These are phyloP conservation scores for Dascillus cervinus DNA, from an alignment of 2,888 invertebrate species.

Conservation along the genomic window DNA sequence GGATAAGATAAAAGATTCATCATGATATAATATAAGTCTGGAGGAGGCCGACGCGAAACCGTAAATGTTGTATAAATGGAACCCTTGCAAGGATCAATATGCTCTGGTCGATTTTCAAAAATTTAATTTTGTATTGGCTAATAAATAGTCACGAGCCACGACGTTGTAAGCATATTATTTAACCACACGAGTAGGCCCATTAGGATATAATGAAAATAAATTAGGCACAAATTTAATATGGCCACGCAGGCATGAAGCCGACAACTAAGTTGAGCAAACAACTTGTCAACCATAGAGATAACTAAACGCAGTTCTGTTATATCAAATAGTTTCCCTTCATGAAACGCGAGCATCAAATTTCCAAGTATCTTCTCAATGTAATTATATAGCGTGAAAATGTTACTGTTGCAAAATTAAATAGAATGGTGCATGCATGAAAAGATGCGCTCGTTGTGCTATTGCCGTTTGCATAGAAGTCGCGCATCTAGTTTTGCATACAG, in stretches of 20 bases:
- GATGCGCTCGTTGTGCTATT: slow-evolving; percentile 12
- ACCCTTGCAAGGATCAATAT: too few species aligned
- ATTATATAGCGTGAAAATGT: slow-evolving; percentile 13
- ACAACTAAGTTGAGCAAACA: slow-evolving; percentile 8
- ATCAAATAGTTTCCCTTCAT: slow-evolving; percentile 7
- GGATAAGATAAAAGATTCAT: too few species aligned
- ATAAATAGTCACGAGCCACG: too few species aligned
- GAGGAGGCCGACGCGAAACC: too few species aligned
- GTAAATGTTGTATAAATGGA: too few species aligned
- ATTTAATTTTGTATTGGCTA: too few species aligned
- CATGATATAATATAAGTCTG: too few species aligned
- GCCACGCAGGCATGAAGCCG: slow-evolving; percentile 11
- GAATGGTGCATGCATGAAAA: slow-evolving; percentile 10
- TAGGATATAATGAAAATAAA: slow-evolving; percentile 16
- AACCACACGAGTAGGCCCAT: slow-evolving; percentile 14
- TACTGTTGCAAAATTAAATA: slow-evolving; percentile 10
- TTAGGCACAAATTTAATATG: slow-evolving; percentile 16
- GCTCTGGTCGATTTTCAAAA: too few species aligned
- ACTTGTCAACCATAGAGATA: slow-evolving; percentile 11
- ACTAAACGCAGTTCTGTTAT: slow-evolving; percentile 6
- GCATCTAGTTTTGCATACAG: slow-evolving; percentile 28
- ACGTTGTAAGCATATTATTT: slow-evolving; percentile 16
- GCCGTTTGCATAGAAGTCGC: slow-evolving; percentile 12
- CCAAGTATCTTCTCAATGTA: slow-evolving; percentile 11
- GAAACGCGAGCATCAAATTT: slow-evolving; percentile 6